Conservation (phyloP, 2,113 vertebrate genomes). For the Aleadryas rufinucha region DNA sequence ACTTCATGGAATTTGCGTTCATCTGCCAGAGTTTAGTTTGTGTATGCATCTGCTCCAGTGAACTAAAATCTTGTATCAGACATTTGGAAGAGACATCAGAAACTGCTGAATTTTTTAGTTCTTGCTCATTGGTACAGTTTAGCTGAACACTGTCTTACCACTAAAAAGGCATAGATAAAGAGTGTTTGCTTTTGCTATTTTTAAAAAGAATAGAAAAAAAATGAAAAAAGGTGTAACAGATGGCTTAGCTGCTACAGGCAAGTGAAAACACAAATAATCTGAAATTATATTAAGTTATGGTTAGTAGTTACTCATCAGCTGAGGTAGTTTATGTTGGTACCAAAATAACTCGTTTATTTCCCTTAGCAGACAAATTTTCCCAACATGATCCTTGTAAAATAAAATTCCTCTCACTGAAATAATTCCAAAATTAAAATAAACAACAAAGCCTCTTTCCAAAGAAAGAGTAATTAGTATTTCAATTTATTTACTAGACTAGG, state of each 20-base stretch:
- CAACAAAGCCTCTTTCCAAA: not conserved
- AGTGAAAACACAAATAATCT: constrained; percentile 32
- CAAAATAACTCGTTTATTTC: not conserved
- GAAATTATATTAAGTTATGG: constrained; percentile 11
- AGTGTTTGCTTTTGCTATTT: not conserved
- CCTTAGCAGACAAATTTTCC: not conserved
- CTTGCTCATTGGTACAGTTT: not conserved
- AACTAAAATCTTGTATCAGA: not conserved
- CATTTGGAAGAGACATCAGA: not conserved
- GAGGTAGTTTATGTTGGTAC: not conserved
- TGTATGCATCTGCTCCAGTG: not conserved
- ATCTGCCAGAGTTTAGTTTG: not conserved
- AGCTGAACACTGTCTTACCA: not conserved
- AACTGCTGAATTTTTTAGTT: not conserved
- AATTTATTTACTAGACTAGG: not conserved
- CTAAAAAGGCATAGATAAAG: not conserved
- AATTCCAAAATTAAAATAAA: not conserved
- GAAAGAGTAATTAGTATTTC: not conserved
- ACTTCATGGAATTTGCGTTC: not conserved
- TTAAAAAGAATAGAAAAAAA: not conserved
- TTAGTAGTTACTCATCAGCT: constrained; percentile 8
- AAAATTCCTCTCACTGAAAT: not conserved
- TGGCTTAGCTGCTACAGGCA: not conserved
- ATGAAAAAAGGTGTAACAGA: not conserved
- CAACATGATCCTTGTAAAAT: not conserved